Percentiles rank a stretch among this genome's conserved stretches.
phyloP scores from a whole-genome alignment of 2,888 invertebrate genomes.

The Drosophila anomalata region DNA sequence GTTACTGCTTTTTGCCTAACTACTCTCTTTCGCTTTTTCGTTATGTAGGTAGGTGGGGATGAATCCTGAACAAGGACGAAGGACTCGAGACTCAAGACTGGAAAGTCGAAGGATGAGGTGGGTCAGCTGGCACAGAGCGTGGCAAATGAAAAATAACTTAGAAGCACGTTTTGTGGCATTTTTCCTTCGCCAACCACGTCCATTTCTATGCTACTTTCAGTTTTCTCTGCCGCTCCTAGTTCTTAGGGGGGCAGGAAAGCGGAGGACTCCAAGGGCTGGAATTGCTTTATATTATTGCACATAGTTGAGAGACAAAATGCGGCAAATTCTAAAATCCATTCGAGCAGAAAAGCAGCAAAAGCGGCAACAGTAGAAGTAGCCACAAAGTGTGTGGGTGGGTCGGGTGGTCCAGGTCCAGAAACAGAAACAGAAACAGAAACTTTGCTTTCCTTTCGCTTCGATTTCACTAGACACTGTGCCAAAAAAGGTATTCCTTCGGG shows the following conservation, averaged over 20 bases:
- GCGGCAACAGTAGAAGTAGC: constrained; percentile 36
- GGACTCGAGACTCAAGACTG: too few species aligned
- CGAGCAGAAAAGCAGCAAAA: constrained; percentile 49
- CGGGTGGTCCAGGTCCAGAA: not conserved
- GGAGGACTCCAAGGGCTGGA: not conserved
- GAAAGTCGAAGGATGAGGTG: not conserved
- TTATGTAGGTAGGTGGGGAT: constrained; percentile 16
- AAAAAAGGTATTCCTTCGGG: too few species aligned
- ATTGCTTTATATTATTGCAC: constrained; percentile 51
- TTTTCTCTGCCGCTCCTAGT: constrained; percentile 10
- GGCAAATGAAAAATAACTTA: constrained; percentile 79
- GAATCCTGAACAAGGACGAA: constrained; percentile 1
- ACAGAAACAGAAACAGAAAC: constrained; percentile 11
- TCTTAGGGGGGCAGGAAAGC: not conserved
- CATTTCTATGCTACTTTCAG: constrained; percentile 29
- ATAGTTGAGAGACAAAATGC: constrained; percentile 61
- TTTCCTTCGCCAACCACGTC: constrained; percentile 32
- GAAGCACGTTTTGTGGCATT: constrained; percentile 79
- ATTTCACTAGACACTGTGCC: constrained; percentile 15
- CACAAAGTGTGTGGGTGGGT: constrained; percentile 4
- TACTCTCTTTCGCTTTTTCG: constrained; percentile 25
- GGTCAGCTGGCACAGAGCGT: constrained; percentile 35
- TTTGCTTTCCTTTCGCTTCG: constrained; percentile 36
- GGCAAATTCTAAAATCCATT: constrained; percentile 62
- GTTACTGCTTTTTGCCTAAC: constrained; percentile 44